These are phyloP conservation scores for Tylochromis polylepis DNA, from an alignment of 2,113 vertebrate genomes.

Conservation along the genomic window DNA sequence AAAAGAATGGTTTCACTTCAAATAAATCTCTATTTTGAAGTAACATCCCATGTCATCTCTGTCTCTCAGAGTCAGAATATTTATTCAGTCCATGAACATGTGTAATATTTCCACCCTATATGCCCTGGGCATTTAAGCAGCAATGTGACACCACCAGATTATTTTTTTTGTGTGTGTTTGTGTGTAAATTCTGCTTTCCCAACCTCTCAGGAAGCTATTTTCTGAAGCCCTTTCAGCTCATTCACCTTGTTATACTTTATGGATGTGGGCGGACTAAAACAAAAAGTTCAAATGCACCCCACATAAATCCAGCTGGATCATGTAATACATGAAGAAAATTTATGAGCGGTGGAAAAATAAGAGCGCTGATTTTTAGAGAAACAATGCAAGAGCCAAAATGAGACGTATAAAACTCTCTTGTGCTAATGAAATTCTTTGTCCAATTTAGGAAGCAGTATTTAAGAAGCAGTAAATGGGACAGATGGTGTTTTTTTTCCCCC, in stretches of 20 bases:
- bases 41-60: neutral
- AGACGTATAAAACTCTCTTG: slow-evolving; percentile 4
- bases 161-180: neutral
- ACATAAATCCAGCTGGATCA: slow-evolving; percentile 36
- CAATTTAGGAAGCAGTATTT: slow-evolving; percentile 9
- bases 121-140: neutral
- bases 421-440: slow-evolving; percentile 19
- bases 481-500: neutral
- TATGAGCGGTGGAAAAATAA: slow-evolving; percentile 15
- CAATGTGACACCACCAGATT: neutral
- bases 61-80: neutral
- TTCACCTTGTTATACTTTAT: slow-evolving; percentile 24
- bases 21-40: neutral
- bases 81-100: neutral
- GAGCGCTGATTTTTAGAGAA: neutral
- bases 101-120: neutral
- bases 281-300: slow-evolving; percentile 16
- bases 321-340: slow-evolving; percentile 6
- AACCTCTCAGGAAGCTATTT: slow-evolving; percentile 14
- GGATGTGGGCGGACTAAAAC: neutral
- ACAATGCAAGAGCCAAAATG: neutral
- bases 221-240: slow-evolving; percentile 5
- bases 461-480: slow-evolving; percentile 27
- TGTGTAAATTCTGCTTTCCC: neutral
- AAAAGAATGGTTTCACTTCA: neutral